These are phyloP conservation scores for Lanius ludovicianus DNA, from an alignment of 2,113 vertebrate genomes.

Conservation along the genomic window DNA sequence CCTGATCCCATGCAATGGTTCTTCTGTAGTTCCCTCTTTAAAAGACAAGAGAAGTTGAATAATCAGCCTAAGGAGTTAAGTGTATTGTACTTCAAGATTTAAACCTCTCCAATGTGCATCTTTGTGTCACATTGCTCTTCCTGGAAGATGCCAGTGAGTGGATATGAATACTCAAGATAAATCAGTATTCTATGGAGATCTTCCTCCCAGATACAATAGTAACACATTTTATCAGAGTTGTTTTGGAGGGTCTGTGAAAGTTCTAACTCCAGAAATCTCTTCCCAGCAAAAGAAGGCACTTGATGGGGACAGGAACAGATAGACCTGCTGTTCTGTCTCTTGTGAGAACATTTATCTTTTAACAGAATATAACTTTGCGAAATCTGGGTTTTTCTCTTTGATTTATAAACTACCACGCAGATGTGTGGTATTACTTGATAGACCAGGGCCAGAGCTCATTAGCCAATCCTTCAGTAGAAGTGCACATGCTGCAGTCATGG, in stretches of 20 bases:
- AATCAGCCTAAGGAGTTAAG: not conserved
- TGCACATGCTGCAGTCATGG: not conserved
- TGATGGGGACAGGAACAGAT: not conserved
- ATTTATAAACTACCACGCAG: not conserved
- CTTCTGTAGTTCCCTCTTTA: not conserved
- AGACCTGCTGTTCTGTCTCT: fast-evolving
- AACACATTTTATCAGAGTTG: not conserved
- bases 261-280: not conserved
- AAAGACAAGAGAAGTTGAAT: not conserved
- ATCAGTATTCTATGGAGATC: not conserved
- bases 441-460: not conserved
- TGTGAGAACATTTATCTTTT: not conserved
- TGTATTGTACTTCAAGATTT: not conserved
- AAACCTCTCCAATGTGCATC: not conserved
- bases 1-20: not conserved
- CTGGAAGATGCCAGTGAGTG: not conserved
- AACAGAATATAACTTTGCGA: not conserved
- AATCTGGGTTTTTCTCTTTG: not conserved
- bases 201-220: not conserved
- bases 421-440: not conserved
- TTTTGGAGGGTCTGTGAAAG: not conserved
- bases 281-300: not conserved
- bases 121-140: not conserved
- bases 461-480: not conserved
- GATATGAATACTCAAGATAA: not conserved